phyloP scores from a whole-genome alignment of 2,797 vertebrate genomes.

The Margarornis squamiger region DNA sequence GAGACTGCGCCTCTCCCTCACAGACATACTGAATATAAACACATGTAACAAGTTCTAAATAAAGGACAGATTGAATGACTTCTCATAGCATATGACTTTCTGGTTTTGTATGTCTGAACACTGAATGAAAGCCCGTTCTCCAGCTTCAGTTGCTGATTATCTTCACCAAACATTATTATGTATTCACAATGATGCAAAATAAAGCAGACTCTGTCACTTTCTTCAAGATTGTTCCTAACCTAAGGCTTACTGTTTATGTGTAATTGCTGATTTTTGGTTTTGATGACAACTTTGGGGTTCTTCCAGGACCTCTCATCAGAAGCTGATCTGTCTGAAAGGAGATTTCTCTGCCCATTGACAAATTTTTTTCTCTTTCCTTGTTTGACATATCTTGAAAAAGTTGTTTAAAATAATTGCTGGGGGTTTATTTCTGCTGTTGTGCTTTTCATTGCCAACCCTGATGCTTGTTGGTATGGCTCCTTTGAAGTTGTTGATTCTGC shows the following conservation, averaged over 20 bases:
- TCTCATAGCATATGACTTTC: not conserved
- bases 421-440: not conserved
- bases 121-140: not conserved
- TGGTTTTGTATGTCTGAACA: not conserved
- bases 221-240: not conserved
- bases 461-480: not conserved
- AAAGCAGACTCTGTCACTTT: not conserved
- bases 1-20: not conserved
- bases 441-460: not conserved
- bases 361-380: not conserved
- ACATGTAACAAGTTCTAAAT: not conserved
- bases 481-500: not conserved
- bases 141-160: not conserved
- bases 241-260: not conserved
- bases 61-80: not conserved
- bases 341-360: not conserved
- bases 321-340: not conserved
- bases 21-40: not conserved
- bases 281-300: not conserved
- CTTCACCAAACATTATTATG: not conserved
- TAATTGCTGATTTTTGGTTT: not conserved
- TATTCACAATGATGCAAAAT: not conserved
- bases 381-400: conserved; percentile 12
- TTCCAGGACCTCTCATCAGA: not conserved
- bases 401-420: not conserved